phyloP scores from a whole-genome alignment of 2,113 vertebrate genomes.

The Macaca fascicularis region DNA sequence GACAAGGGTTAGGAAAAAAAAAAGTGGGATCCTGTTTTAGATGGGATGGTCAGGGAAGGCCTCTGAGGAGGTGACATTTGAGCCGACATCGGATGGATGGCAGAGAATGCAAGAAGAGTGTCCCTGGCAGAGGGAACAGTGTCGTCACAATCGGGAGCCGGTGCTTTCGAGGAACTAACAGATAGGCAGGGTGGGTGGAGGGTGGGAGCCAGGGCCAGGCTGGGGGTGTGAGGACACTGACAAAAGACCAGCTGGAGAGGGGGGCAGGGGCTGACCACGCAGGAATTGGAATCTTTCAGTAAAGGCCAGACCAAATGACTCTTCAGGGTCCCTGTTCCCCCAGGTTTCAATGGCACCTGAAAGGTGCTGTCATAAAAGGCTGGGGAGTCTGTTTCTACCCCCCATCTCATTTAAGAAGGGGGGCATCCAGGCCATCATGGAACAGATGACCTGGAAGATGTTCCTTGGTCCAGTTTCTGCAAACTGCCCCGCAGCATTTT shows the following conservation, averaged over 20 bases:
- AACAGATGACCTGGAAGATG: not conserved
- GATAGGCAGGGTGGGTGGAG: not conserved
- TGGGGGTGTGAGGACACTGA: rapidly evolving
- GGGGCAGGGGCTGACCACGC: not conserved
- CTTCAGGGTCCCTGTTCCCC: not conserved
- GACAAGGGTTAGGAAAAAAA: not conserved
- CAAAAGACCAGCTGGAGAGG: not conserved
- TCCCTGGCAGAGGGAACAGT: not conserved
- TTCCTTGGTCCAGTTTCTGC: not conserved
- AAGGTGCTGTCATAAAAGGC: not conserved
- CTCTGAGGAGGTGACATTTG: not conserved
- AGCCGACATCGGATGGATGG: not conserved
- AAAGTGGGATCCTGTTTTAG: not conserved
- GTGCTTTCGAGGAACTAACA: constrained; percentile 46
- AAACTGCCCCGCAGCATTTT: constrained; percentile 63
- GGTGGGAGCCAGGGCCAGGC: not conserved
- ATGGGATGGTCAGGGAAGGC: not conserved
- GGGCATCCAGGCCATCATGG: not conserved
- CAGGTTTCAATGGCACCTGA: not conserved
- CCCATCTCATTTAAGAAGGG: not conserved
- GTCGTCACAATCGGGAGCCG: rapidly evolving
- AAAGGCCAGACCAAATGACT: not conserved
- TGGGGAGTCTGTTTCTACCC: not conserved
- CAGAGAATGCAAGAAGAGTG: not conserved
- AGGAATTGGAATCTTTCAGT: not conserved